phyloP scores from a whole-genome alignment of 2,888 invertebrate genomes.

The Antheraea yamamai region DNA sequence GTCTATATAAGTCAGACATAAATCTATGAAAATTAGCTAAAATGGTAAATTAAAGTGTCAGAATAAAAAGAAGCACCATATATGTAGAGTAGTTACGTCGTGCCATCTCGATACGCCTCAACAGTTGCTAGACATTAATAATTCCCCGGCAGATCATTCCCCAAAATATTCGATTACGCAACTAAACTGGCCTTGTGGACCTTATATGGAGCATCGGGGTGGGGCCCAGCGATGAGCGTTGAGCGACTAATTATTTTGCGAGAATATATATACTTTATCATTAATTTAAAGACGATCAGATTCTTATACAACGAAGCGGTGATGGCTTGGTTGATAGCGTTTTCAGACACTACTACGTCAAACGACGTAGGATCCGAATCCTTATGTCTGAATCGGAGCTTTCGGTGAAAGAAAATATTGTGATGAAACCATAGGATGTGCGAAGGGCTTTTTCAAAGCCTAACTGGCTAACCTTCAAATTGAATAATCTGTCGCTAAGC shows the following conservation, averaged over 20 bases:
- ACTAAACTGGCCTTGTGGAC: constrained; percentile 49
- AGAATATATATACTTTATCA: no score
- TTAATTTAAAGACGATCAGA: no score
- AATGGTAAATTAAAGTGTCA: neutral
- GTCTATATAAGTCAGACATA: neutral
- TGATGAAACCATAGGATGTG: no score
- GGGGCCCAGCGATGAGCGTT: constrained; percentile 31
- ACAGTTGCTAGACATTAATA: constrained; percentile 34
- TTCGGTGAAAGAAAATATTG: no score
- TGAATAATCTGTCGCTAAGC: no score
- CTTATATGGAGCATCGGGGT: constrained; percentile 50
- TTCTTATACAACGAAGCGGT: no score
- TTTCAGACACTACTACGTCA: no score
- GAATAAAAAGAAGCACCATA: neutral
- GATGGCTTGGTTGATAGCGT: no score
- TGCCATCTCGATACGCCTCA: constrained; percentile 9
- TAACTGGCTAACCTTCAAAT: no score
- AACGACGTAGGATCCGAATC: no score
- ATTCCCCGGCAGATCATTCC: constrained; percentile 49
- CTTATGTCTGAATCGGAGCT: no score
- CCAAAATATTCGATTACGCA: constrained; percentile 63
- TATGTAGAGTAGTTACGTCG: neutral
- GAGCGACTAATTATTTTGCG: constrained; percentile 27
- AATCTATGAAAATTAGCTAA: neutral
- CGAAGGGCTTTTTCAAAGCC: no score